Evolutionary conservation across 2,797 vertebrate genomes (phyloP).

Genomic region (Loris lydekkerianus): DNA sequence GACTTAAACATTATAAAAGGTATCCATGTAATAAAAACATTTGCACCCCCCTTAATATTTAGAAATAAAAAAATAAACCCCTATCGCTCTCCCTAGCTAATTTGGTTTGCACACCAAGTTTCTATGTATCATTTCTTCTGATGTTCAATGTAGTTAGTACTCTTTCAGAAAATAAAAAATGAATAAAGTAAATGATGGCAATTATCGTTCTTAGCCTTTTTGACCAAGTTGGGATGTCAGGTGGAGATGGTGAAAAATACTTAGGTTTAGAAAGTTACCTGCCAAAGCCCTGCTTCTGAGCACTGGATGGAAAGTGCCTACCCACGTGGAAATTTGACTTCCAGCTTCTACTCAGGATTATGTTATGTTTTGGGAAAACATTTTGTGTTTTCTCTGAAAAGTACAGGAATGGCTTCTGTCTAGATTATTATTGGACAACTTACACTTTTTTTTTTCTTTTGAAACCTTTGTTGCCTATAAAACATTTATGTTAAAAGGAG

Average conservation of each 20-base stretch:
- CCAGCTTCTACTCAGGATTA: neutral
- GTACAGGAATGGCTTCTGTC: neutral
- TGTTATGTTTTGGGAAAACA: neutral
- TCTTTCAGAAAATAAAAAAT: neutral
- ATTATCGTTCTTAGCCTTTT: neutral
- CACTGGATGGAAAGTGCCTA: rapidly evolving
- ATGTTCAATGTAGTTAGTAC: neutral
- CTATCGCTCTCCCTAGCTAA: neutral
- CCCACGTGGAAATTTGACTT: neutral
- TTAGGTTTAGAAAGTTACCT: neutral
- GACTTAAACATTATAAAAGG: neutral
- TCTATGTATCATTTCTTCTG: neutral
- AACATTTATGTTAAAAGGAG: neutral
- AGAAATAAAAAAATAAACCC: neutral
- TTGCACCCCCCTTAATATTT: neutral
- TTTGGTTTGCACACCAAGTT: neutral
- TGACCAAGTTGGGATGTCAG: neutral
- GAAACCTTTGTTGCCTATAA: neutral
- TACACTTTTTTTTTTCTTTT: neutral
- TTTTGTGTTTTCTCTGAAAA: neutral
- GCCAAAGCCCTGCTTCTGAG: neutral
- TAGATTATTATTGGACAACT: neutral
- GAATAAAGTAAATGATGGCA: neutral
- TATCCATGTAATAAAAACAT: neutral
- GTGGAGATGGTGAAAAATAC: neutral